Percentiles rank a stretch among this genome's conserved stretches.
phyloP scores from a whole-genome alignment of 1,140 invertebrate genomes.

The Rhopalosiphum maidis region DNA sequence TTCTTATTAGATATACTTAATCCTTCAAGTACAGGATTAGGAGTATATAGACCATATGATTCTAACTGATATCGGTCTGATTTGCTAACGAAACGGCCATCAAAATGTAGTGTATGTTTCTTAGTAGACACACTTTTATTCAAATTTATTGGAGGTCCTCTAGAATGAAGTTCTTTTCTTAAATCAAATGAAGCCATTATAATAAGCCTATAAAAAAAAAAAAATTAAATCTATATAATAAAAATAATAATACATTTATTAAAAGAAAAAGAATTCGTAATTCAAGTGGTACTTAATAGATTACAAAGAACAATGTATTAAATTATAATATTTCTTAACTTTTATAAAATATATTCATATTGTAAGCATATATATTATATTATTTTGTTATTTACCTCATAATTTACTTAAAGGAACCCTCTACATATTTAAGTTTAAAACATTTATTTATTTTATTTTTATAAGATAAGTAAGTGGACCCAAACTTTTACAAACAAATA shows the following conservation, averaged over 20 bases:
- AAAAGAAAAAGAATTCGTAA: neutral
- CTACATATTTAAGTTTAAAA: neutral
- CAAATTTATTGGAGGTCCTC: constrained; percentile 39
- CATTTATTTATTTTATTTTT: neutral
- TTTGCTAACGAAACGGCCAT: constrained; percentile 54
- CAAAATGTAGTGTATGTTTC: constrained; percentile 53
- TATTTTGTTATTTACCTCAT: neutral
- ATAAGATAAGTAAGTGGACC: neutral
- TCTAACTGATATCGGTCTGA: constrained; percentile 54
- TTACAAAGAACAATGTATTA: neutral
- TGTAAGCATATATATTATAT: neutral
- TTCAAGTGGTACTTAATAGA: too few species aligned
- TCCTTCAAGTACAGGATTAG: constrained; percentile 51
- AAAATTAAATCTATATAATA: neutral
- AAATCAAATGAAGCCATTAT: constrained; percentile 49
- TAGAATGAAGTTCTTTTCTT: constrained; percentile 47
- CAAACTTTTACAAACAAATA: neutral
- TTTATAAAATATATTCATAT: neutral
- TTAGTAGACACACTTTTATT: constrained; percentile 26
- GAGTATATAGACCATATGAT: constrained; percentile 48
- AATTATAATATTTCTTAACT: neutral
- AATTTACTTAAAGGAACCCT: neutral
- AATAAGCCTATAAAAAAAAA: neutral
- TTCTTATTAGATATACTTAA: constrained; percentile 44
- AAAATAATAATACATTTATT: neutral